Percentiles rank a stretch among this genome's conserved stretches.
Evolutionary conservation across 2,113 vertebrate species (phyloP).

Genomic region (Anseranas semipalmata): DNA sequence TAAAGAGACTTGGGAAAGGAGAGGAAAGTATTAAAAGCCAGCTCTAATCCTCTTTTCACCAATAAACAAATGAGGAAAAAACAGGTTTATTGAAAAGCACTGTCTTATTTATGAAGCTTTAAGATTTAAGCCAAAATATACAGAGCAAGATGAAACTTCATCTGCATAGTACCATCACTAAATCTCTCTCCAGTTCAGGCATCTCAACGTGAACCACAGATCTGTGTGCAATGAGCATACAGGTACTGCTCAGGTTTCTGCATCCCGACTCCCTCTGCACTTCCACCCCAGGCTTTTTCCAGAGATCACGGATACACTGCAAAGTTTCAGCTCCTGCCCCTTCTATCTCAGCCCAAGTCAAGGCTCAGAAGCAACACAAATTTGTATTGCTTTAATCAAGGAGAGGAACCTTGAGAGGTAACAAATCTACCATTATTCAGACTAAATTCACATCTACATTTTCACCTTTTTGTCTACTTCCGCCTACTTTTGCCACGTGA

Average conservation of each 20-base stretch:
- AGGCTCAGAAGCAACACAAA: not conserved
- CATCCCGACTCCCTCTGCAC: not conserved
- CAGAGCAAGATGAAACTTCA: not conserved
- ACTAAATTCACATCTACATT: not conserved
- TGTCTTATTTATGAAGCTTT: not conserved
- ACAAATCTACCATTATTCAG: too few species aligned
- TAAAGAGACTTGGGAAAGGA: not conserved
- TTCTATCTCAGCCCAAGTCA: not conserved
- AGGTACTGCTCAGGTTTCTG: not conserved
- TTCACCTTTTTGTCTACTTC: not conserved
- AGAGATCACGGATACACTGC: too few species aligned
- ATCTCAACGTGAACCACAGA: fast-evolving
- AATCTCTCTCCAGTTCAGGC: not conserved
- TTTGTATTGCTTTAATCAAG: not conserved
- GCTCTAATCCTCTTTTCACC: not conserved
- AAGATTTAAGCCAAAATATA: not conserved
- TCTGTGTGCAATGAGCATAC: not conserved
- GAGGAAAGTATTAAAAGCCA: not conserved
- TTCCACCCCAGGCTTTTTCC: not conserved
- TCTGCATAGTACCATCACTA: not conserved
- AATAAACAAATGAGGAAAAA: not conserved
- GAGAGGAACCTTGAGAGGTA: not conserved
- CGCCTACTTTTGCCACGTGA: not conserved
- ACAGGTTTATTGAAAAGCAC: not conserved
- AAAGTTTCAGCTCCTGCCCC: not conserved